These are phyloP conservation scores for Cheilosia soror DNA, from an alignment of 2,888 invertebrate species.

Conservation along the genomic window DNA sequence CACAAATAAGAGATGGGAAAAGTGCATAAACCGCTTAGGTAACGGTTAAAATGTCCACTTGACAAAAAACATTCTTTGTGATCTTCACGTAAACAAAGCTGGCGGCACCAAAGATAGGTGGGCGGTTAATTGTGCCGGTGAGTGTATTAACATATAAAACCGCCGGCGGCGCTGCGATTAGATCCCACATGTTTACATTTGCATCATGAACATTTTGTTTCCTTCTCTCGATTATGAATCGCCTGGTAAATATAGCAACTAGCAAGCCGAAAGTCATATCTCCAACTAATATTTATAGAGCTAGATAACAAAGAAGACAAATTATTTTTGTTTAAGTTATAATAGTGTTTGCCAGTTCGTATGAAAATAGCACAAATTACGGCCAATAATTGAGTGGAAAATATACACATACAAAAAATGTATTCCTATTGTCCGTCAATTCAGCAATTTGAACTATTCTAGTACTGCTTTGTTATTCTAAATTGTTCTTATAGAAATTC, in stretches of 20 bases:
- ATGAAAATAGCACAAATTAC: background rate
- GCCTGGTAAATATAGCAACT: constrained; percentile 1
- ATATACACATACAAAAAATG: background rate
- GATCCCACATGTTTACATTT: background rate
- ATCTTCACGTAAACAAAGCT: no score
- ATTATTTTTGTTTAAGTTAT: constrained; percentile 3
- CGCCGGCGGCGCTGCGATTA: background rate
- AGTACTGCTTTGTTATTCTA: background rate
- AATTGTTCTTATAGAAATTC: background rate
- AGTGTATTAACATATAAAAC: background rate
- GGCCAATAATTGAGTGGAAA: background rate
- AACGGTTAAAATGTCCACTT: no score
- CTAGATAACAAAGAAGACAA: constrained; percentile 12
- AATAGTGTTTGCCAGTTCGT: background rate
- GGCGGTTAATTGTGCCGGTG: no score
- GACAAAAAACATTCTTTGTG: no score
- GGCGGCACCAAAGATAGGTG: no score
- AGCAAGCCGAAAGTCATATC: constrained; percentile 23
- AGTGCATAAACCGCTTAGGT: no score
- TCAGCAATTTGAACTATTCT: background rate
- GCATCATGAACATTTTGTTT: background rate
- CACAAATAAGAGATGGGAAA: no score
- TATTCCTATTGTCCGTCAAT: background rate
- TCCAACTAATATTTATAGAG: constrained; percentile 33
- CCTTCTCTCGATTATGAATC: background rate